Base-by-base conservation (phyloP, 1,140 invertebrate species). In the Manduca sexta region DNA sequence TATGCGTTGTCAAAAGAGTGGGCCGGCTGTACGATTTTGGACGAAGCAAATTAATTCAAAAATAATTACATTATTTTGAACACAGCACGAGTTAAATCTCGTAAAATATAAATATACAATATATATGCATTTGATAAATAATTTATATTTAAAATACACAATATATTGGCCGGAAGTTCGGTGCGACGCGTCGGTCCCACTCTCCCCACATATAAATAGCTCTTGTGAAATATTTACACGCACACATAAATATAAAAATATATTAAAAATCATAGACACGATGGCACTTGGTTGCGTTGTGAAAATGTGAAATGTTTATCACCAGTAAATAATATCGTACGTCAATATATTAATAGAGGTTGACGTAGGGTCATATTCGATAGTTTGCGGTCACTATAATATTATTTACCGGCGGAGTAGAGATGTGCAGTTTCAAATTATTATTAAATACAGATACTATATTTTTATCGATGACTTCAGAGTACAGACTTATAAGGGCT, bases 261-360 rank as follows among this genome's bases (percentile, higher is more conserved):
- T 70, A 69, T 74, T 69, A 70, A 77, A 47, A 81, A 72, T 62
- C 52, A 74, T 56, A 77, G 71, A 73, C 56, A 75, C 56, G 62
- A 84, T 84, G 81, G 81, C 81, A 84, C 81, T 82, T 65, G 76
- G 73, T 84, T 73, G 73, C 74, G 67, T 74, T 63, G 62, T 68
- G 61, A 67, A 57, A 70, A 52, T 52, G 48, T 59, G 56, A 55
- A 65, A 68, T n/a, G n/a, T n/a, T 26, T 26, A 26, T 8, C 21
- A 26, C 21, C 21, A 26, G 8, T 26, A 26, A 26, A 26, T 26
- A 26, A 26, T 26, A 26, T 26, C 21, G 4, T n/a, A n/a, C n/a
- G n/a, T n/a, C n/a, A n/a, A n/a, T n/a, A n/a, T n/a, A n/a, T n/a
- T n/a, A n/a, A n/a, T n/a, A n/a, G n/a, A n/a, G n/a, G n/a, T n/a